phyloP scores from a whole-genome alignment of 1,140 invertebrate species.

The Vanessa atalanta region DNA sequence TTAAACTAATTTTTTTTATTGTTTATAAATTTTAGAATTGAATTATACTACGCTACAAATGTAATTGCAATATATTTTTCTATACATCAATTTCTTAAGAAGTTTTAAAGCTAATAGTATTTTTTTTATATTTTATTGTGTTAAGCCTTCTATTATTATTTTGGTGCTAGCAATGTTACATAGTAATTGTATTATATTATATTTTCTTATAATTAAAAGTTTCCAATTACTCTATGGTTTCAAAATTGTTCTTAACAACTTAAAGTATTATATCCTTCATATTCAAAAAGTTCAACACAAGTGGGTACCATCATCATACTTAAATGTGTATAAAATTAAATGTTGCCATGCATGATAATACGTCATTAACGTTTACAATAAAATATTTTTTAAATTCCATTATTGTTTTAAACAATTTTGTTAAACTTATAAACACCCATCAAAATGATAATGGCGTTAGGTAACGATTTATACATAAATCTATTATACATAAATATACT shows the following conservation, averaged over 20 bases:
- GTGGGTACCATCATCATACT: neutral
- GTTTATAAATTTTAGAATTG: no score
- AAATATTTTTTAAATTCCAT: neutral
- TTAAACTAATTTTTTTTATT: no score
- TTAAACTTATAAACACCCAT: neutral
- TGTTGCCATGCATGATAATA: neutral
- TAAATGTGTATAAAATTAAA: neutral
- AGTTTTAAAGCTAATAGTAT: neutral
- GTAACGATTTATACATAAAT: neutral
- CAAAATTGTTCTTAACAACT: constrained; percentile 4
- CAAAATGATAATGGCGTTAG: neutral
- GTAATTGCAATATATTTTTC: neutral
- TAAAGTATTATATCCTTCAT: neutral
- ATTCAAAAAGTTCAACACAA: neutral
- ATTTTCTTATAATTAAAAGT: neutral
- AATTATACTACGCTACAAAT: neutral
- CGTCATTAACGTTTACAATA: neutral
- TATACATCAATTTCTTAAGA: constrained; percentile 1
- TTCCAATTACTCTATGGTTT: neutral
- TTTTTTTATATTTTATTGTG: neutral
- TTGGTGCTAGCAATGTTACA: constrained; percentile 1
- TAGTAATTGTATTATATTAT: neutral
- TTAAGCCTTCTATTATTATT: neutral
- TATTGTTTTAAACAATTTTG: neutral
- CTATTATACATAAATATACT: no score